A percentile compares a stretch with the other conserved stretches of the same genome.
These are phyloP conservation scores for Euthynnus affinis DNA, from an alignment of 2,797 vertebrate species.

Conservation along the genomic window DNA sequence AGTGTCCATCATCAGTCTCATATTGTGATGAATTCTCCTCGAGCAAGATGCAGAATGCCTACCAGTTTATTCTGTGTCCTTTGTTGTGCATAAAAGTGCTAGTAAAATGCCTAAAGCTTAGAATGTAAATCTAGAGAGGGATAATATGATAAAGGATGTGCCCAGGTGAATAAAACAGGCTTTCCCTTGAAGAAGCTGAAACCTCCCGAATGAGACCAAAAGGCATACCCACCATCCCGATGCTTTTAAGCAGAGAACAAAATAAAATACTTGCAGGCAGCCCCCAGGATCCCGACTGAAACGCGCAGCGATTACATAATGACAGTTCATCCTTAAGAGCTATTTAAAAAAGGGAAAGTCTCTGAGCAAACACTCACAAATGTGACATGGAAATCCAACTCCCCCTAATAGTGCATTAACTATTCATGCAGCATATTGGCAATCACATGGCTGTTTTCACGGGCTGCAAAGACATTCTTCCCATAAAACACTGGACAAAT, in stretches of 20 bases:
- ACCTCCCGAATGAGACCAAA: slow-evolving; percentile 52
- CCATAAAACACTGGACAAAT: slow-evolving; percentile 33
- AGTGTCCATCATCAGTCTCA: neutral
- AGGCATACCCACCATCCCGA: slow-evolving; percentile 32
- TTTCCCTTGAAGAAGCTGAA: slow-evolving; percentile 41
- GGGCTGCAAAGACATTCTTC: slow-evolving; percentile 47
- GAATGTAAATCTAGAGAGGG: slow-evolving; percentile 51
- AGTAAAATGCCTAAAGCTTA: slow-evolving; percentile 35
- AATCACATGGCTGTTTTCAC: slow-evolving; percentile 60
- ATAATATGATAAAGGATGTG: slow-evolving; percentile 27
- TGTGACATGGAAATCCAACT: slow-evolving; percentile 56
- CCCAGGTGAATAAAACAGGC: slow-evolving; percentile 56
- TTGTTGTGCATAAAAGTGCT: slow-evolving; percentile 17
- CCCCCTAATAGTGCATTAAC: slow-evolving; percentile 68
- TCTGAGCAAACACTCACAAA: slow-evolving; percentile 70
- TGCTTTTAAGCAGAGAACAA: slow-evolving; percentile 53
- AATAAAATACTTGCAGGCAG: slow-evolving; percentile 62
- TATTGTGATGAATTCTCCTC: neutral
- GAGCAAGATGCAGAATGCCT: slow-evolving; percentile 14
- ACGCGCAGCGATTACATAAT: slow-evolving; percentile 68
- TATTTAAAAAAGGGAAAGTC: slow-evolving; percentile 67
- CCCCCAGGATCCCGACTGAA: slow-evolving; percentile 61
- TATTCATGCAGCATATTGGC: slow-evolving; percentile 74
- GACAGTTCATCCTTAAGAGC: slow-evolving; percentile 67
- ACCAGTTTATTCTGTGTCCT: slow-evolving; percentile 9